Evolutionary conservation across 2,797 vertebrate species (phyloP), one percentile per base, ranked within the genome.

Genomic region (Lutjanus campechanus): DNA sequence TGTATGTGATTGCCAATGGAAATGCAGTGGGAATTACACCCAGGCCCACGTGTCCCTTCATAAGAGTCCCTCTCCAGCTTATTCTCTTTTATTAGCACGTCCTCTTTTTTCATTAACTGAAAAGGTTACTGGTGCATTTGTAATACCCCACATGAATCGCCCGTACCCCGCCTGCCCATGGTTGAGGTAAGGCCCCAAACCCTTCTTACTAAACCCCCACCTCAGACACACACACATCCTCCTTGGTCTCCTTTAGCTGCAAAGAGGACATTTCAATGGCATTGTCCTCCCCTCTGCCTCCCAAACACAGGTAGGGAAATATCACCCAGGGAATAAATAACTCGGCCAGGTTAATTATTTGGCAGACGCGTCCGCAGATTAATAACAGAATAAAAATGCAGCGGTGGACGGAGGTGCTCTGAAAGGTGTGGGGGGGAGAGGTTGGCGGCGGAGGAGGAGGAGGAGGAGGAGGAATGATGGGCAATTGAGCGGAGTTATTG

Each of bases 331-430:
- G 89, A 94, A 95, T 94, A 95, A 92, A 93, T 90, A 90, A 89
- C 93, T 90, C 84, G 79, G 85, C 90, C 86, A 85, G 91, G 94
- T 93, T 95, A 94, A 95, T 95, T 95, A 95, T 94, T 93, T 94
- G 93, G 92, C 88, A 93, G 89, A 79, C 74, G 71, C 79, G 55
- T 82, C 85, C 29, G 47, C 76, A 86, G 85, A 92, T 95, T 94
- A 93, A 94, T 93, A 95, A 87, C 80, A 73, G 82, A 89, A 93
- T 93, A 92, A 92, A 92, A 94, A 86, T 81, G 69, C 85, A 77
- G 81, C 50, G 22, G 73, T 77, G 83, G 85, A 90, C 61, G 73
- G 71, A 55, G 76, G 76, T 76, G 80, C 70, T 85, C 67, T 83
- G 83, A 81, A 86, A 87, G 79, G 85, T 86, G 77, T 76, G 61